These are phyloP conservation scores for Etheostoma cragini DNA, from an alignment of 2,113 vertebrate species.

Conservation along the genomic window DNA sequence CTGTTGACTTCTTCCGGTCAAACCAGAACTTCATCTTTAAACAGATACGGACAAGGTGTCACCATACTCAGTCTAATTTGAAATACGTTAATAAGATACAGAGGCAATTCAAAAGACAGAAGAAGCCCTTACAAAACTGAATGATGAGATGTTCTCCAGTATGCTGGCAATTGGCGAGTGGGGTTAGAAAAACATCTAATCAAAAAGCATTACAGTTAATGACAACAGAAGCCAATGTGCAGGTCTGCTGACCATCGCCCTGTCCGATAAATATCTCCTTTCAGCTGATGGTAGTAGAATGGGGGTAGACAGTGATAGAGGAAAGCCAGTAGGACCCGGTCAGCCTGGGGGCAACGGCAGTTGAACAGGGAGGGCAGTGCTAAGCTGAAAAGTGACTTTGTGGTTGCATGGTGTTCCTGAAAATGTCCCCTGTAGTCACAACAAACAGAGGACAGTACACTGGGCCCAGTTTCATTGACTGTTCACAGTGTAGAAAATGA, in stretches of 20 bases:
- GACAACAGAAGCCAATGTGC: slow-evolving; percentile 66
- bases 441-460: slow-evolving; percentile 61
- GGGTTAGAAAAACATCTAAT: slow-evolving; percentile 72
- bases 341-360: slow-evolving; percentile 42
- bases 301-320: neutral
- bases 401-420: slow-evolving; percentile 43
- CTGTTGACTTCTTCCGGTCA: slow-evolving; percentile 24
- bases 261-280: slow-evolving; percentile 77
- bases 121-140: slow-evolving; percentile 18
- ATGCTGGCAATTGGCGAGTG: slow-evolving; percentile 47
- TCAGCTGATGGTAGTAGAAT: slow-evolving; percentile 59
- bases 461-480: slow-evolving; percentile 20
- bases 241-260: slow-evolving; percentile 74
- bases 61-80: neutral
- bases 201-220: slow-evolving; percentile 77
- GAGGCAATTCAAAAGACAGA: slow-evolving; percentile 19
- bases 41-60: slow-evolving; percentile 24
- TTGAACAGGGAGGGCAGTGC: slow-evolving; percentile 36
- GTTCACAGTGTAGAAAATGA: slow-evolving; percentile 42
- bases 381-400: slow-evolving; percentile 53
- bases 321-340: slow-evolving; percentile 56
- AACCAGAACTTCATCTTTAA: slow-evolving; percentile 7
- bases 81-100: slow-evolving; percentile 14
- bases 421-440: slow-evolving; percentile 63
- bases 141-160: slow-evolving; percentile 35